phyloP scores from a whole-genome alignment of 53 echinoderm and acorn worm genomes.

The Antedon mediterranea region DNA sequence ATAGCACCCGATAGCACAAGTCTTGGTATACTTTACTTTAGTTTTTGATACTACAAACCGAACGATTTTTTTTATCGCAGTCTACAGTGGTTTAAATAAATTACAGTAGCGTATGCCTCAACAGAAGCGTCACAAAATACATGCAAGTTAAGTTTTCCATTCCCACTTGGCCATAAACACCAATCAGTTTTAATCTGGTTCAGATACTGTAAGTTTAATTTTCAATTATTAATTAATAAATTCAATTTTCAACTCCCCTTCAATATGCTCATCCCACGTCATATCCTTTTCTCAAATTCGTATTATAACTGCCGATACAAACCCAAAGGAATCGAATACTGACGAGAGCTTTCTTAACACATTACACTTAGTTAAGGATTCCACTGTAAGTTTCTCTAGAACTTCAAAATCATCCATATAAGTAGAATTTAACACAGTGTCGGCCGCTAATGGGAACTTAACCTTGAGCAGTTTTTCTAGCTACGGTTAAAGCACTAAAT shows the following conservation, averaged over 20 bases:
- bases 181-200: neutral
- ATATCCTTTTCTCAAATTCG: neutral
- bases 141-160: neutral
- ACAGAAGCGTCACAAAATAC: slow-evolving; percentile 2
- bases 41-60: slow-evolving; percentile 14
- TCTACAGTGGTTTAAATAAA: neutral
- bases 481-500: neutral
- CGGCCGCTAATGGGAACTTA: slow-evolving; percentile 12
- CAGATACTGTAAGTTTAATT: neutral
- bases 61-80: neutral
- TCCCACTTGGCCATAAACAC: neutral
- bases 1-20: slow-evolving; percentile 13
- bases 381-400: too few relatives aligned
- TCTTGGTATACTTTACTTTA: slow-evolving; percentile 11
- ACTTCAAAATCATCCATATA: slow-evolving; percentile 8
- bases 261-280: neutral
- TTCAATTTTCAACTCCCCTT: neutral
- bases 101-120: slow-evolving; percentile 12
- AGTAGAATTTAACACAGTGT: slow-evolving; percentile 1
- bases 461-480: slow-evolving; percentile 5
- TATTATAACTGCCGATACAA: slow-evolving; percentile 3
- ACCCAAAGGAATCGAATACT: slow-evolving; percentile 14
- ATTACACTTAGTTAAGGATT: slow-evolving; percentile 12
- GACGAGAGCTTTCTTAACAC: slow-evolving; percentile 15
- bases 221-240: too few relatives aligned